A percentile compares a stretch with the other conserved stretches of the same genome.
Conservation (phyloP, 2,888 invertebrate genomes). For the Ophion costatus region DNA sequence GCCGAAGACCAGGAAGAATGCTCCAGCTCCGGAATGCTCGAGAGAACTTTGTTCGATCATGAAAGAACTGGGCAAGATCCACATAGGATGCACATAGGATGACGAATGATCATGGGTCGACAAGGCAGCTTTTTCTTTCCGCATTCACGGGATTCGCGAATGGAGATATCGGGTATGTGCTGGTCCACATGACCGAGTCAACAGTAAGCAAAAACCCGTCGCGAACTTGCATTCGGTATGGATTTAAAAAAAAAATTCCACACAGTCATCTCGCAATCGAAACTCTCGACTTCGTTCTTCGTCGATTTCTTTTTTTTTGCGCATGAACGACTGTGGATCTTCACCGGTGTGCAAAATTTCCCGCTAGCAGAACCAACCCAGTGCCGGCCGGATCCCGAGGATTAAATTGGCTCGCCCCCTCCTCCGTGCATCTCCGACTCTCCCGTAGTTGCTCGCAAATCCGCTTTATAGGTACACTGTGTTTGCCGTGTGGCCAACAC, state of each 20-base stretch:
- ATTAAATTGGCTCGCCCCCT: slow-evolving; percentile 61
- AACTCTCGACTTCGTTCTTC: slow-evolving; percentile 51
- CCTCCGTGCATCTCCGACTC: slow-evolving; percentile 19
- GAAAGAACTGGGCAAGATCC: not conserved
- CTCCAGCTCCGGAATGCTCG: slow-evolving; percentile 1
- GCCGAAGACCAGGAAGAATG: slow-evolving; percentile 12
- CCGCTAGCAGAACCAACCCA: slow-evolving; percentile 35
- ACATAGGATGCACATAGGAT: slow-evolving; percentile 6
- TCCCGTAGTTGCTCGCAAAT: slow-evolving; percentile 53
- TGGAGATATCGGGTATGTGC: slow-evolving; percentile 11
- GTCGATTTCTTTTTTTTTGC: slow-evolving; percentile 40
- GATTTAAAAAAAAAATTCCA: slow-evolving; percentile 46
- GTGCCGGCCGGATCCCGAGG: slow-evolving; percentile 60
- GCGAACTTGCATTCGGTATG: slow-evolving; percentile 31
- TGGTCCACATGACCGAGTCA: slow-evolving; percentile 49
- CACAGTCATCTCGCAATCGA: slow-evolving; percentile 22
- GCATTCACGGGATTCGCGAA: not conserved
- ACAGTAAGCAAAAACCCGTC: slow-evolving; percentile 22
- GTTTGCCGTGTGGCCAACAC: slow-evolving; percentile 44
- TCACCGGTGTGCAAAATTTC: slow-evolving; percentile 54
- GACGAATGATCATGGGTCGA: slow-evolving; percentile 46
- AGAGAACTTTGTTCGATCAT: too few species aligned
- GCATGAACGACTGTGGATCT: slow-evolving; percentile 48
- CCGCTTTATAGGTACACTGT: slow-evolving; percentile 54
- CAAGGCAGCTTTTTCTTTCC: slow-evolving; percentile 27